Conservation (phyloP, 2,113 vertebrate species). For the Pionites leucogaster region DNA sequence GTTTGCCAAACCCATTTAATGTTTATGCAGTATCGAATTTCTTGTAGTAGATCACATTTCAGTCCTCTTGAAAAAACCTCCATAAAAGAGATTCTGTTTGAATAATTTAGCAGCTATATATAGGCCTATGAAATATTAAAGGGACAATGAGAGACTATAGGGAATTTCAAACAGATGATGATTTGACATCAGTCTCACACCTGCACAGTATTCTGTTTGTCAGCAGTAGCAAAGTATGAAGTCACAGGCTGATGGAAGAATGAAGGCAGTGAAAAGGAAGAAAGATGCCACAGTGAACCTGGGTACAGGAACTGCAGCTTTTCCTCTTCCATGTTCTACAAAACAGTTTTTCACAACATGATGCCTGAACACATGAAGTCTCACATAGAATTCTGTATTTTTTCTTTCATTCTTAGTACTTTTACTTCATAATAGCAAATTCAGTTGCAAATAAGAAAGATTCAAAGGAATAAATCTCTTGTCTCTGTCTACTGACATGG, state of each 20-base stretch:
- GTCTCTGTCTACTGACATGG: neutral
- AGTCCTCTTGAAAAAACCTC: slow-evolving; percentile 30
- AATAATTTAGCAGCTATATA: slow-evolving; percentile 70
- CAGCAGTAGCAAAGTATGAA: neutral
- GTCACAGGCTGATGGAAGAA: neutral
- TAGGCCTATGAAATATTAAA: slow-evolving; percentile 68
- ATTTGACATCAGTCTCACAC: neutral
- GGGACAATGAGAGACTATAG: neutral
- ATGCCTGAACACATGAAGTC: neutral
- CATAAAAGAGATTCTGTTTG: neutral
- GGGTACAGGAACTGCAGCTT: neutral
- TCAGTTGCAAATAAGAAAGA: neutral
- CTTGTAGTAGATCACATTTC: neutral
- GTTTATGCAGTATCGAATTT: neutral
- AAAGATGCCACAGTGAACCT: neutral
- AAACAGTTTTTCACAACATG: neutral
- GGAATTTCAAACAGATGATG: slow-evolving; percentile 7
- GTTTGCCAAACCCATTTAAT: neutral
- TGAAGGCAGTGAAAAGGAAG: neutral
- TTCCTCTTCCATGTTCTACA: neutral
- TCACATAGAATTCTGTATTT: neutral
- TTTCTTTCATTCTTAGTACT: neutral
- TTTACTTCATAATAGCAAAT: neutral
- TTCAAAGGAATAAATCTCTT: neutral
- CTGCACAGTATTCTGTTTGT: neutral